Evolutionary conservation across 2,888 invertebrate species (phyloP).

Genomic region (Capitulum mitella): DNA sequence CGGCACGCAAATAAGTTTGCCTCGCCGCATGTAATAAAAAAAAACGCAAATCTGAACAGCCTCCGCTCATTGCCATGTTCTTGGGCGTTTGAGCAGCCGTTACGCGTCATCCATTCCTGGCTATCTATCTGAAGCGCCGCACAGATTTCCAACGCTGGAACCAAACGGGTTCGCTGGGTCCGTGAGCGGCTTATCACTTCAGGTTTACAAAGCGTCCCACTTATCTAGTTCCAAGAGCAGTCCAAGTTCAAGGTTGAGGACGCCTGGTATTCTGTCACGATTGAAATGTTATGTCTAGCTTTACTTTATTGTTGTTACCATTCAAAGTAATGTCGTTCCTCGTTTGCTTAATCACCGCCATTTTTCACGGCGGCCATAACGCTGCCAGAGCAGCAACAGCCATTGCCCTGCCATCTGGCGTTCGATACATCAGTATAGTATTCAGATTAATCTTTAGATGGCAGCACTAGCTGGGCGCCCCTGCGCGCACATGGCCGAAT

Average conservation of each 20-base stretch:
- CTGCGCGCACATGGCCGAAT: background rate
- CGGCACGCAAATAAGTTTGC: no score
- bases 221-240: background rate
- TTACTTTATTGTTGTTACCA: slow-evolving; percentile 14
- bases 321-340: background rate
- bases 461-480: background rate
- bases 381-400: no score
- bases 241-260: background rate
- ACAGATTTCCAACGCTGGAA: no score
- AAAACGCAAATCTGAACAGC: no score
- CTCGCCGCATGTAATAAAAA: no score
- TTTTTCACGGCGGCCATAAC: background rate
- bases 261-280: background rate
- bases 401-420: background rate
- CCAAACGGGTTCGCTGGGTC: no score
- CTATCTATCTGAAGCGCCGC: no score
- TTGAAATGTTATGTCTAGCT: background rate
- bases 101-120: no score
- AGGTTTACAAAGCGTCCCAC: background rate
- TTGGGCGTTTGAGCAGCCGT: no score
- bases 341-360: slow-evolving; percentile 22
- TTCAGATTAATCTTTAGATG: background rate
- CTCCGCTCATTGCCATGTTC: no score
- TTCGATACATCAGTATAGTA: no score
- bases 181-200: background rate